Conservation (phyloP, 2,113 vertebrate genomes). For the Neomonachus schauinslandi region DNA sequence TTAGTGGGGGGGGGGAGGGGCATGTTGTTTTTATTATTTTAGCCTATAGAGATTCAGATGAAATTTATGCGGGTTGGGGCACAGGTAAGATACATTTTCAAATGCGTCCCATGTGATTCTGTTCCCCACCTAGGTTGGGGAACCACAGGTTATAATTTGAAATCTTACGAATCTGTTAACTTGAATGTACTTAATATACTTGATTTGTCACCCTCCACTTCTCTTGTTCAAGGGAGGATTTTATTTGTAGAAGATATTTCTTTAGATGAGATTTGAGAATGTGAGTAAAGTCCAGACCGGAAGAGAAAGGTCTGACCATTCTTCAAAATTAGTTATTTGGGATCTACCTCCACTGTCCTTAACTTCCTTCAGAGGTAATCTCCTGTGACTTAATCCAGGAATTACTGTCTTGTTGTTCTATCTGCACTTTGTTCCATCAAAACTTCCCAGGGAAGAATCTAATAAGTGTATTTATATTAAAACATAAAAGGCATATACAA, state of each 20-base stretch:
- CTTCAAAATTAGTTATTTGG: background rate
- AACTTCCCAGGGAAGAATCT: background rate
- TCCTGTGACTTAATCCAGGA: background rate
- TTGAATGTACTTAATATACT: background rate
- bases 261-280: background rate
- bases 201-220: background rate
- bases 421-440: background rate
- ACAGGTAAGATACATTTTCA: background rate
- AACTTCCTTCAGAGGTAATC: background rate
- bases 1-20: too few species aligned
- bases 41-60: background rate
- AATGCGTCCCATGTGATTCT: background rate
- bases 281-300: background rate
- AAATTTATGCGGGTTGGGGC: background rate
- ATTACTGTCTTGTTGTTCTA: background rate
- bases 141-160: background rate
- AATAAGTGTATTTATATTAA: background rate
- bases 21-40: background rate
- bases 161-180: background rate
- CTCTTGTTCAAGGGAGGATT: background rate
- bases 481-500: background rate
- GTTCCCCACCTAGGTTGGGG: background rate
- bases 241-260: background rate
- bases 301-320: background rate
- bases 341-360: background rate